phyloP scores from a whole-genome alignment of 2,888 invertebrate genomes.

The Norana najaformis region DNA sequence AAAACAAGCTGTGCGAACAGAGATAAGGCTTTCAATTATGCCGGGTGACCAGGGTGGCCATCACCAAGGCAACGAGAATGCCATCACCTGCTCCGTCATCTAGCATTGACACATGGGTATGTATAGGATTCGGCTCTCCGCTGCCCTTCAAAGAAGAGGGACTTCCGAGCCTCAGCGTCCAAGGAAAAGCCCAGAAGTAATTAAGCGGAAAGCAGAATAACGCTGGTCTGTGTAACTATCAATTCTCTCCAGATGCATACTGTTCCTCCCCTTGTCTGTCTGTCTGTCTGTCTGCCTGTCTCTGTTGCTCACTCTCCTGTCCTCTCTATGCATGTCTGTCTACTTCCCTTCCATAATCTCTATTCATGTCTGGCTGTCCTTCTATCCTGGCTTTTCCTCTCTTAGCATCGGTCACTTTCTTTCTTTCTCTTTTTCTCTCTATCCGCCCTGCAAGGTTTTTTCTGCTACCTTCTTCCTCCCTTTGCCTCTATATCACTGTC shows the following conservation, averaged over 20 bases:
- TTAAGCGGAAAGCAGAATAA: conserved; percentile 5
- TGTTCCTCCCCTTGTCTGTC: background rate
- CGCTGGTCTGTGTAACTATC: background rate
- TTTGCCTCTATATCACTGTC: background rate
- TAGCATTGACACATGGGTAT: background rate
- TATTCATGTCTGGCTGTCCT: background rate
- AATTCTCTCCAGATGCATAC: background rate
- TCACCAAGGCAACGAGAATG: conserved; percentile 13
- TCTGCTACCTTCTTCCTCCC: background rate
- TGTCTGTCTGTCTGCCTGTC: background rate
- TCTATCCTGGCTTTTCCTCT: background rate
- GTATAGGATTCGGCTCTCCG: no score
- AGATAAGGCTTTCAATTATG: conserved; percentile 13
- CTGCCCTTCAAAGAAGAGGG: background rate
- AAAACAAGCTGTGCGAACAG: background rate
- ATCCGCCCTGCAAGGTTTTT: background rate
- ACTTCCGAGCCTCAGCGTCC: background rate
- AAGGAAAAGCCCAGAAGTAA: conserved; percentile 13
- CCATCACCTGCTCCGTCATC: background rate
- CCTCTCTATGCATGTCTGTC: no score
- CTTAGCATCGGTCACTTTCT: background rate
- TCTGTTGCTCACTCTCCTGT: background rate
- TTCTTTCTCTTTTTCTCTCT: background rate
- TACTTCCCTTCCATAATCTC: background rate
- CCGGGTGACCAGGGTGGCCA: background rate